phyloP scores from a whole-genome alignment of 2,113 vertebrate species.

The Addax nasomaculatus region DNA sequence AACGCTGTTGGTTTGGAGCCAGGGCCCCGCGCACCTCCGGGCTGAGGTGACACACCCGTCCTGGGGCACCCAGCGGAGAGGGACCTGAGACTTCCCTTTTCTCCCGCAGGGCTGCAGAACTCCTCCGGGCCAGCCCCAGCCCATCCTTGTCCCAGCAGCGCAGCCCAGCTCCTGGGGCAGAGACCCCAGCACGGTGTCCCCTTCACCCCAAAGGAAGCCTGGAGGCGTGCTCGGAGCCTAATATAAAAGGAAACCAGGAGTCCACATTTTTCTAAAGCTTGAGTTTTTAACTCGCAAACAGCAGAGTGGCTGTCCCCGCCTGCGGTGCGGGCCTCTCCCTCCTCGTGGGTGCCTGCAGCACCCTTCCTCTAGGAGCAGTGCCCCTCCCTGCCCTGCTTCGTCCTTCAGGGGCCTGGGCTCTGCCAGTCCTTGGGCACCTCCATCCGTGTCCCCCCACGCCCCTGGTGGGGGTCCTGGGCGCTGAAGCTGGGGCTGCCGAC shows the following conservation, averaged over 20 bases:
- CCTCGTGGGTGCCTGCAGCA: accelerated
- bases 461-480: neutral
- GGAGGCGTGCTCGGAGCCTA: neutral
- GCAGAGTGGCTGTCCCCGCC: neutral
- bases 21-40: accelerated
- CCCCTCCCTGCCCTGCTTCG: neutral
- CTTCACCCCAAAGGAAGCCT: neutral
- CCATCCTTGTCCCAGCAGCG: neutral
- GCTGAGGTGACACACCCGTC: neutral
- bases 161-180: neutral
- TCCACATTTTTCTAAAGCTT: neutral
- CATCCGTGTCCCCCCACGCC: accelerated
- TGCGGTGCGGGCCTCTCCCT: accelerated
- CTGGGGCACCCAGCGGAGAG: neutral
- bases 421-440: neutral
- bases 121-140: neutral
- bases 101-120: neutral
- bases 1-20: neutral
- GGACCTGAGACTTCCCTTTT: neutral
- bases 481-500: neutral
- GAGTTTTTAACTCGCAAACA: neutral
- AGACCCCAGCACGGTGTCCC: neutral
- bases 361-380: neutral
- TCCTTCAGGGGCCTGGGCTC: neutral
- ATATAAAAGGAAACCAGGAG: neutral